Percentiles rank a stretch among this genome's conserved stretches.
These are phyloP conservation scores for Geodia barretti DNA, from an alignment of 37 sponge, comb jelly and placozoan genomes.

Conservation along the genomic window DNA sequence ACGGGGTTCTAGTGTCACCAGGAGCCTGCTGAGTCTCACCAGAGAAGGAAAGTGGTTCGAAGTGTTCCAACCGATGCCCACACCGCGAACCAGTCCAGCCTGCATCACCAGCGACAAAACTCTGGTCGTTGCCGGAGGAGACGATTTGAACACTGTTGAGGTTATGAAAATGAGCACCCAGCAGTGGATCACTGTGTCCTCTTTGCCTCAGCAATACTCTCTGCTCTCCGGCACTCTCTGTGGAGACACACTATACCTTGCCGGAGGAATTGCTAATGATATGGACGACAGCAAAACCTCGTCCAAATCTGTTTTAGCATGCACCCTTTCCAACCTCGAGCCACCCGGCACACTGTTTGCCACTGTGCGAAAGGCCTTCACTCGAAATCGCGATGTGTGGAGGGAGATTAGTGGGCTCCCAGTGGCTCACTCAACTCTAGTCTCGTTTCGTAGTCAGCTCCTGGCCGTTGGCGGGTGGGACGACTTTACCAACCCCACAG, in stretches of 20 bases:
- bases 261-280: not conserved
- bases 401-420: not conserved
- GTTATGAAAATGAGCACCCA: not conserved
- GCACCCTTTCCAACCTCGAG: not conserved
- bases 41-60: conserved; percentile 4
- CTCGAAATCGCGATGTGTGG: not conserved
- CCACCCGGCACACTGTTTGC: not conserved
- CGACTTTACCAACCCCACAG: not conserved
- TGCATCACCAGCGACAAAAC: not conserved
- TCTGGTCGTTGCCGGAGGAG: conserved; percentile 29
- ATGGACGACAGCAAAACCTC: no score
- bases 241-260: not conserved
- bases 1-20: not conserved
- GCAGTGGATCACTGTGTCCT: conserved; percentile 12
- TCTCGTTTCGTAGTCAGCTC: not conserved
- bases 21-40: not conserved
- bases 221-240: not conserved
- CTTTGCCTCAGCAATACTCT: not conserved
- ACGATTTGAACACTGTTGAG: conserved; percentile 9
- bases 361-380: not conserved
- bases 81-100: not conserved
- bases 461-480: not conserved
- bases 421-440: not conserved
- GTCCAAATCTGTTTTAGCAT: not conserved
- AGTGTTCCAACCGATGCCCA: conserved; percentile 16